Base-by-base conservation (phyloP, 2,888 invertebrate genomes). In the Drosophila pseudotakahashii region DNA sequence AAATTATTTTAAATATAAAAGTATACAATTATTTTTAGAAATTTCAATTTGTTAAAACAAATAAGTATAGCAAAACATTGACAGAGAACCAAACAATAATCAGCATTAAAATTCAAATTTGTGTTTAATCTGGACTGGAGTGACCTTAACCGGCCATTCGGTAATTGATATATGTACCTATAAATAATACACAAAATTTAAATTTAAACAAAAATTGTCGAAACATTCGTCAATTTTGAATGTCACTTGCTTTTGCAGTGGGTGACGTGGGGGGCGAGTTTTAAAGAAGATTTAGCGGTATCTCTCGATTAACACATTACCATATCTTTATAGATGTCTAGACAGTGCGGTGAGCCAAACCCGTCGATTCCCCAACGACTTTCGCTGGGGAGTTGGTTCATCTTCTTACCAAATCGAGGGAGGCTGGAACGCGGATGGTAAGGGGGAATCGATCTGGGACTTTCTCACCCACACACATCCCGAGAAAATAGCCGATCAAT, bases 391-490 rank as follows among this genome's bases (percentile, higher is more conserved):
- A 55, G 90, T 92, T 34, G 92, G 91, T 0, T 91, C 92, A 2
- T 92, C 92, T 3, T 89, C 92, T 0, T 92, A 92, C 75, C 92
- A 92, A 77, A 91, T 92, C 30, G 92, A 92, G 71, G 92, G 92
- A 13, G 92, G 89, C 13, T 92, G 91, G 92, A 86, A 92, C 79
- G 90, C 80, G 13, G 91, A 91, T 55, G 94, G 93, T 19, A 94
- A 94, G 89, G 90, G 93, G 1, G 93, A 93, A 90, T 94, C 93
- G 62, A 94, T 94, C 69, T 95, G 95, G 95, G 95, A 95, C 89
- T 92, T 89, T 59, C 89, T 94, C 76, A 93, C 94, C 1, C 94
- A 94, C 90, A 92, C 93, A 0, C 91, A 92, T 26, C 93, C 94
- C 0, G 94, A 94, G 63, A 93, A 94, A 91, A 94, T 95, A 36